Base-by-base conservation (phyloP, 2,113 vertebrate species). In the Chiloscyllium plagiosum region DNA sequence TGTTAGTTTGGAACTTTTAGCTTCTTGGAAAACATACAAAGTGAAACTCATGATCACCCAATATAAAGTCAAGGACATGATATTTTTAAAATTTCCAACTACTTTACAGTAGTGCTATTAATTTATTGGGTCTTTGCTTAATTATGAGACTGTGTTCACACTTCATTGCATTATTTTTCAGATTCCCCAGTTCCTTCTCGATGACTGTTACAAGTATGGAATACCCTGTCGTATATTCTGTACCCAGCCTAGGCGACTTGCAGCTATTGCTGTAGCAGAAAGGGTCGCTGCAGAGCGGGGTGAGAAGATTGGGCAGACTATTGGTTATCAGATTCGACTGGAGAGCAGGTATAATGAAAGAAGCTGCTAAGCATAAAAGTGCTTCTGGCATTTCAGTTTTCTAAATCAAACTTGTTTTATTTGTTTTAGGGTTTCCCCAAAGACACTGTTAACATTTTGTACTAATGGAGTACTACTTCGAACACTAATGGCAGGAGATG, bases 111-210 rank as follows among this genome's bases (percentile, higher is more conserved):
- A 50, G 42, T 47, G 20, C 47, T 95, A 69, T 52, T 12, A 24
- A 33, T 76, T 72, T 72, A 42, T 94, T 76, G 42, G 72, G 42
- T 72, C 20, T 95, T 72, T 3, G 52, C 24, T 66, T 95, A 95
- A 72, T 72, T 70, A 29, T 52, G 22, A 72, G 56, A 4, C 20
- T 95, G 20, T 22, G 68, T 52, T 95, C 22, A 95, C 66, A 52
- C n/a, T 22, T 72, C 13, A 65, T 95, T 7, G 87, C 15, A 80
- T 61, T 78, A 0, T 97, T 47, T 96, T 97, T 17, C 97, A 99
- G 99, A 99, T 99, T 92, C 98, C 99, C 93, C 99, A 99, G 97
- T 99, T 99, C 96, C 97, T 99, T 96, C 97, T 99, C 96, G 99
- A 99, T 5, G 98, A 99, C 86, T 98, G 98, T 96, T 98, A 97